phyloP scores from a whole-genome alignment of 2,888 invertebrate species.

The Apodemia zela region DNA sequence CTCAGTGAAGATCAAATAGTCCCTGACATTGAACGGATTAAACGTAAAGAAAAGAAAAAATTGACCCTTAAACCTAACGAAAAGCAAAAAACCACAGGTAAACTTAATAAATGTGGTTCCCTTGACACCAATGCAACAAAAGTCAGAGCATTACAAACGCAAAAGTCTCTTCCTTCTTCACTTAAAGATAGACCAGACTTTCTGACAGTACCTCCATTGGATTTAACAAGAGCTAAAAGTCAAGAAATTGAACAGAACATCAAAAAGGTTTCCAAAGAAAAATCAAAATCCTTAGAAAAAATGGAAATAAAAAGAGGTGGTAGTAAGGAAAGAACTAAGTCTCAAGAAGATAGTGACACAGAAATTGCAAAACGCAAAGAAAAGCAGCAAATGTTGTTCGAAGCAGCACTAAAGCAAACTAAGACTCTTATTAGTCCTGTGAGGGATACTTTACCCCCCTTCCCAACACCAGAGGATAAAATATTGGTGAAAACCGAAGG shows the following conservation, averaged over 20 bases:
- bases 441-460: constrained; percentile 85
- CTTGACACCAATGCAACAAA: constrained; percentile 71
- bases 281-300: constrained; percentile 85
- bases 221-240: constrained; percentile 81
- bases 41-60: constrained; percentile 72
- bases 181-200: constrained; percentile 75
- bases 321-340: constrained; percentile 85
- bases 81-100: constrained; percentile 57
- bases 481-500: constrained; percentile 86
- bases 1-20: constrained; percentile 76
- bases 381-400: constrained; percentile 87
- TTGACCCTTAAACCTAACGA: constrained; percentile 69
- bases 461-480: constrained; percentile 87
- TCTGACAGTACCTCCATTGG: constrained; percentile 74
- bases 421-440: constrained; percentile 87
- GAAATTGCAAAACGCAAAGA: constrained; percentile 87
- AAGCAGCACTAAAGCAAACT: constrained; percentile 87
- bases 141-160: constrained; percentile 69
- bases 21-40: constrained; percentile 72
- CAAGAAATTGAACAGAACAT: constrained; percentile 80
- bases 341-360: constrained; percentile 86
- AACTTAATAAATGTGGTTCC: constrained; percentile 73
- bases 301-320: constrained; percentile 78
- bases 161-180: constrained; percentile 79
- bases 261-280: constrained; percentile 81